A percentile compares a stretch with the other conserved stretches of the same genome.
These are phyloP conservation scores for Sinocyclocheilus grahami DNA, from an alignment of 2,113 vertebrate genomes.

Conservation along the genomic window DNA sequence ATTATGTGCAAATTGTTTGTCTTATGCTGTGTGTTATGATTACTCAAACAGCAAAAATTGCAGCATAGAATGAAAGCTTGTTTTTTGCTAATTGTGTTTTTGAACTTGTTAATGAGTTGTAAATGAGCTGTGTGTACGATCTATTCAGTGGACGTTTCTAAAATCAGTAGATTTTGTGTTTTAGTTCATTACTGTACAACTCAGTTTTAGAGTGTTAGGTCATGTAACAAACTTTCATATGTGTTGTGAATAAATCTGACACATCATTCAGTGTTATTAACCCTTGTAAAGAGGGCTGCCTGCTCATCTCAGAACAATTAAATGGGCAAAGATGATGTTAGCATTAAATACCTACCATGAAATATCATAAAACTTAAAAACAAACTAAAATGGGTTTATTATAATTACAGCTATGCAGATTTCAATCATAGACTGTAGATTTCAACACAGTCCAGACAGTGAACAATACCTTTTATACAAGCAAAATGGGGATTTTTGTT, in stretches of 20 bases:
- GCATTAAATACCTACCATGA: not conserved
- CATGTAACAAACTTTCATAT: not conserved
- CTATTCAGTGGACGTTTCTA: not conserved
- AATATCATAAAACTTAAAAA: not conserved
- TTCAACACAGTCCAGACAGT: not conserved
- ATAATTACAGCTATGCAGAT: not conserved
- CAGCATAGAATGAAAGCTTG: not conserved
- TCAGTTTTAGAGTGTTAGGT: not conserved
- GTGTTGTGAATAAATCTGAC: not conserved
- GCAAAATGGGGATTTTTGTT: not conserved
- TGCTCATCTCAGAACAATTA: not conserved
- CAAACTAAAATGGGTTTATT: not conserved
- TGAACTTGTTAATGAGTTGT: not conserved
- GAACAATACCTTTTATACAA: not conserved
- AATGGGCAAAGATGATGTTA: not conserved
- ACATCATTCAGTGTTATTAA: not conserved
- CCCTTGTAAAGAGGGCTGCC: not conserved
- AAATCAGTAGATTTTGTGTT: not conserved
- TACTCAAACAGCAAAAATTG: not conserved
- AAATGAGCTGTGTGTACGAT: not conserved
- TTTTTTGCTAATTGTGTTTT: not conserved
- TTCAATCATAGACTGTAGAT: not conserved
- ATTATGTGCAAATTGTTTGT: constrained; percentile 30
- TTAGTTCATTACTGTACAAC: not conserved
- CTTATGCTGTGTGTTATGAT: constrained; percentile 10